phyloP scores from a whole-genome alignment of 1,140 invertebrate species.

The Nomia melanderi region DNA sequence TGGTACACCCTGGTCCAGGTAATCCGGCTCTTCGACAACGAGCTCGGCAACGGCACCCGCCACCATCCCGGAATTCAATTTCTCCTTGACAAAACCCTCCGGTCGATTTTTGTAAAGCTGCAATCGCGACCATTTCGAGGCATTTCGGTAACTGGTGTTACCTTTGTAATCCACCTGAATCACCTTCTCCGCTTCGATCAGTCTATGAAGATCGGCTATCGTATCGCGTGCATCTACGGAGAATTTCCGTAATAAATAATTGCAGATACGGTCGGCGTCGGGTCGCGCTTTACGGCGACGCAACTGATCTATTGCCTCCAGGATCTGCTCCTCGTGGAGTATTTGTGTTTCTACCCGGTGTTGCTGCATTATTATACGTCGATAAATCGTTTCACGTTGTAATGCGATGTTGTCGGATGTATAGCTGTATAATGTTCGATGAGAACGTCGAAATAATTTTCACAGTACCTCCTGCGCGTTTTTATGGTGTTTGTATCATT shows the following conservation, averaged over 20 bases:
- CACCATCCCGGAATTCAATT: constrained; percentile 80
- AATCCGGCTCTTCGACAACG: constrained; percentile 86
- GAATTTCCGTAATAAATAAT: constrained; percentile 88
- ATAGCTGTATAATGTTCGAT: background rate
- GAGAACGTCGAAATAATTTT: background rate
- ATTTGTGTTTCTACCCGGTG: constrained; percentile 74
- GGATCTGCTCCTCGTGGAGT: constrained; percentile 86
- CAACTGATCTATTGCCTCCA: constrained; percentile 92
- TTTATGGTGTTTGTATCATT: constrained; percentile 15
- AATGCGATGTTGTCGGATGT: constrained; percentile 2
- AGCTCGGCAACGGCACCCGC: constrained; percentile 86
- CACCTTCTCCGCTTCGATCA: constrained; percentile 89
- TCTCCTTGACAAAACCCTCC: constrained; percentile 77
- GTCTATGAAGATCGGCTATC: constrained; percentile 87
- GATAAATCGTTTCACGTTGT: constrained; percentile 1
- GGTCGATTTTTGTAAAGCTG: constrained; percentile 80
- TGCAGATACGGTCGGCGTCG: constrained; percentile 90
- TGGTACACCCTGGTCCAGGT: constrained; percentile 86
- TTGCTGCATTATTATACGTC: constrained; percentile 67
- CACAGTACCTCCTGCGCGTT: constrained; percentile 5
- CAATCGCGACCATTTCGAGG: constrained; percentile 85
- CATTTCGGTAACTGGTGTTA: constrained; percentile 91
- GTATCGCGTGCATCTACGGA: constrained; percentile 87
- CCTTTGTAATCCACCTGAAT: constrained; percentile 94
- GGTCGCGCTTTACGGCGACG: constrained; percentile 90